A percentile compares a stretch with the other conserved stretches of the same genome.
These are phyloP conservation scores for Ambastaia sidthimunki DNA, from an alignment of 2,797 vertebrate species.

Conservation along the genomic window DNA sequence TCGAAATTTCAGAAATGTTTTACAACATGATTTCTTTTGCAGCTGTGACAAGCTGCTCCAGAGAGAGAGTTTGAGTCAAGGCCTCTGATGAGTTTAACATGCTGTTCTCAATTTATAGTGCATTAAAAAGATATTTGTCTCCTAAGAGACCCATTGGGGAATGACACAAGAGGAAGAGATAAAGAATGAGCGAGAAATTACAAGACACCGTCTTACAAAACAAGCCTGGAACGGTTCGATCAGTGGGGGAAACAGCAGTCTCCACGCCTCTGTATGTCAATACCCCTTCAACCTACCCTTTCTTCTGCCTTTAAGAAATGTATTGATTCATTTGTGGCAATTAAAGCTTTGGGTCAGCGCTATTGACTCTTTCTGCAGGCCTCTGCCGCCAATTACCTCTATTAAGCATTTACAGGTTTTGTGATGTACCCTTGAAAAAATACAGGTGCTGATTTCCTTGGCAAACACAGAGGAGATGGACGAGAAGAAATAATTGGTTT, in stretches of 20 bases:
- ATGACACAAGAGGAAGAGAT: background rate
- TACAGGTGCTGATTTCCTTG: conserved; percentile 8
- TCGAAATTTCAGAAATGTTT: conserved; percentile 21
- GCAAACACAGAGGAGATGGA: conserved; percentile 21
- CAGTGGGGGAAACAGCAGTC: conserved; percentile 46
- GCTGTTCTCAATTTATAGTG: conserved; percentile 34
- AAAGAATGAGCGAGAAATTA: conserved; percentile 27
- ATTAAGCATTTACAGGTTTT: conserved; percentile 50
- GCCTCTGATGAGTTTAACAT: conserved; percentile 49
- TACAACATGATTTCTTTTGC: background rate
- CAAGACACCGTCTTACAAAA: conserved; percentile 26
- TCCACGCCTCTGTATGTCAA: conserved; percentile 54
- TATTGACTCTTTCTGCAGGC: conserved; percentile 72
- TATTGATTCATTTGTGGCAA: conserved; percentile 75
- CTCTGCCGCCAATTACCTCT: conserved; percentile 78
- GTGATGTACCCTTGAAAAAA: conserved; percentile 33
- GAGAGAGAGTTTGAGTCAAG: conserved; percentile 14
- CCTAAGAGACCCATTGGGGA: conserved; percentile 6
- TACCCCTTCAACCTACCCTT: conserved; percentile 65
- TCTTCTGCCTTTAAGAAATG: conserved; percentile 75
- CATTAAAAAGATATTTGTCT: conserved; percentile 37
- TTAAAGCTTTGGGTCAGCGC: conserved; percentile 64
- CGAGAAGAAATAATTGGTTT: conserved; percentile 37
- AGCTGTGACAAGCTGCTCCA: conserved; percentile 9
- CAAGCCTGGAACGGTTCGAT: conserved; percentile 37